phyloP scores from a whole-genome alignment of 1,140 invertebrate species.

The Drosophila carrolli region DNA sequence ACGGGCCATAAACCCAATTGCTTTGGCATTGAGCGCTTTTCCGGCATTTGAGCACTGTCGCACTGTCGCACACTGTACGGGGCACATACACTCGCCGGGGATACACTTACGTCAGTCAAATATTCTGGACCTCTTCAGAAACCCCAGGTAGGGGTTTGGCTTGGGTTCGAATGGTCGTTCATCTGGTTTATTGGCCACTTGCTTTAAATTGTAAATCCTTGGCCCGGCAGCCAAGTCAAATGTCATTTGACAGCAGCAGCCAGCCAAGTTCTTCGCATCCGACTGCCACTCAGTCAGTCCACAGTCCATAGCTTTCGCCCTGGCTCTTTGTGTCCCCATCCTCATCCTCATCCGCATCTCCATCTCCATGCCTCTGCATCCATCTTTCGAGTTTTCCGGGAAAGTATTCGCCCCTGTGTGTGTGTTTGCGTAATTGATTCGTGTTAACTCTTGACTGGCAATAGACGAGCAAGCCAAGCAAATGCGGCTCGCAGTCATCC shows the following conservation, averaged over 20 bases:
- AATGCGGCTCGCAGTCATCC: slow-evolving; percentile 68
- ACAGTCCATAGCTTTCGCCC: slow-evolving; percentile 29
- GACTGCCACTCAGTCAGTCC: slow-evolving; percentile 22
- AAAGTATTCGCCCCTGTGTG: slow-evolving; percentile 45
- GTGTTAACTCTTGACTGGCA: slow-evolving; percentile 82
- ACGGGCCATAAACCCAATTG: slow-evolving; percentile 67
- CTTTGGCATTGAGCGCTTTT: slow-evolving; percentile 71
- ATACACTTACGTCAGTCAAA: slow-evolving; percentile 51
- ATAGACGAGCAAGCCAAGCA: slow-evolving; percentile 78
- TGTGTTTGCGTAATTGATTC: slow-evolving; percentile 74
- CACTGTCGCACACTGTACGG: slow-evolving; percentile 25
- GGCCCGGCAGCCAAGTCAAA: slow-evolving; percentile 73
- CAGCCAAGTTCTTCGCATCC: slow-evolving; percentile 42
- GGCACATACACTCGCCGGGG: slow-evolving; percentile 18
- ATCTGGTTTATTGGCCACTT: slow-evolving; percentile 82
- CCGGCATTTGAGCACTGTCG: slow-evolving; percentile 53
- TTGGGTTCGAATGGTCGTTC: slow-evolving; percentile 64
- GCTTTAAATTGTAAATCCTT: slow-evolving; percentile 83
- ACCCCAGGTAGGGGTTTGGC: slow-evolving; percentile 15
- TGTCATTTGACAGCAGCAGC: slow-evolving; percentile 74
- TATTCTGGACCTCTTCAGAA: slow-evolving; percentile 45
- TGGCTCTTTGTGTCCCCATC: slow-evolving; percentile 19
- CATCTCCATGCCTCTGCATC: slow-evolving; percentile 10
- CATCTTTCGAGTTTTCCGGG: slow-evolving; percentile 30
- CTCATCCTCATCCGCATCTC: neutral